Percentiles rank a stretch among this genome's conserved stretches.
Evolutionary conservation across 2,888 invertebrate species (phyloP).

Genomic region (Caenorhabditis sp.): DNA sequence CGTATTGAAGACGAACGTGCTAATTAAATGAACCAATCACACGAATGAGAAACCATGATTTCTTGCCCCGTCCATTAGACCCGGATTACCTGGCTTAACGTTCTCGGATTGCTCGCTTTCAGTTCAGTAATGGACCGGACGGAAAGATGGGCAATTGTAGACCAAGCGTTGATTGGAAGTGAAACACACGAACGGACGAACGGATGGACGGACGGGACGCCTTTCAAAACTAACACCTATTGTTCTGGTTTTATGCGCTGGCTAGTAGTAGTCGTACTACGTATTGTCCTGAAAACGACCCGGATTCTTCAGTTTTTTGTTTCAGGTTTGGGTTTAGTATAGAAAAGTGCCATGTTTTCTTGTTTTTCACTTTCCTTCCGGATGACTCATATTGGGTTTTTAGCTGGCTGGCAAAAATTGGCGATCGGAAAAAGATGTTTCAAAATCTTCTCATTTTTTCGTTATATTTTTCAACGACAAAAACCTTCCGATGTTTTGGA

Average conservation of each 20-base stretch:
- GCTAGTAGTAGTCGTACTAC: constrained; percentile 49
- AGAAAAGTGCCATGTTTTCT: not conserved
- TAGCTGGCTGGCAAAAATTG: not conserved
- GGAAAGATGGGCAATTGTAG: constrained; percentile 32
- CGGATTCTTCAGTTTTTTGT: constrained; percentile 26
- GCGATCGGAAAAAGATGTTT: constrained; percentile 1
- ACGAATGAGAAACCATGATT: not conserved
- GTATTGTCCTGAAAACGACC: constrained; percentile 50
- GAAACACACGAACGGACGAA: constrained; percentile 6
- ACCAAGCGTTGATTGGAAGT: constrained; percentile 27
- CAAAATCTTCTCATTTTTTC: constrained; percentile 14
- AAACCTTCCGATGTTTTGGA: not conserved
- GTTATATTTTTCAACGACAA: not conserved
- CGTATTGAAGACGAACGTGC: constrained; percentile 57
- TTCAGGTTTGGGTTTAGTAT: not conserved
- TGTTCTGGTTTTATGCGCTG: constrained; percentile 41
- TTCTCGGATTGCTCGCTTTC: constrained; percentile 49
- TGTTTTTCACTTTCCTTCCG: not conserved
- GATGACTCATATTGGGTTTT: constrained; percentile 2
- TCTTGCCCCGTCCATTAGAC: constrained; percentile 39
- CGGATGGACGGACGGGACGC: no score
- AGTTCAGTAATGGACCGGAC: not conserved
- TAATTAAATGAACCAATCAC: constrained; percentile 57
- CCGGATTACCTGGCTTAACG: constrained; percentile 61
- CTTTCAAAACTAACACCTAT: constrained; percentile 26